Base-by-base conservation (phyloP, 2,888 invertebrate genomes). In the Zaprionus bogoriensis region DNA sequence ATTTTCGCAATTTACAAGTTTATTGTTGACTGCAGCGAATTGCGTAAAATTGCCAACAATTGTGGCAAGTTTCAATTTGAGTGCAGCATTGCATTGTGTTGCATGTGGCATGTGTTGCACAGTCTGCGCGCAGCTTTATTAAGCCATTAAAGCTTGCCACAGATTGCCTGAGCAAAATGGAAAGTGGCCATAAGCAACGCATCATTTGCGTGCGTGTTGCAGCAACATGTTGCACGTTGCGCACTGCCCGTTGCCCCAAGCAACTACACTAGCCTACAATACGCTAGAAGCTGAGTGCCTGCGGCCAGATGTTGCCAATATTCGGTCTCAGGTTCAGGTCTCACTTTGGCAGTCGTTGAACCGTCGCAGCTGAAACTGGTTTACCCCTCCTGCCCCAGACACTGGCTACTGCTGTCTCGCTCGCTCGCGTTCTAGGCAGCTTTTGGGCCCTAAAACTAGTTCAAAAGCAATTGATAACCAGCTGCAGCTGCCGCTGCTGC, bases 1-100 rank as follows among this genome's bases (percentile, higher is more conserved):
- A 41, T 41, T 41, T 41, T 41, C 45, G 75, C 67, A 77, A 77
- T 75, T 75, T 83, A 64, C 74, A 74, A 82, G 86, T 82, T 86
- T 86, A 79, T 77, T 77, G 82, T 80, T 86, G 84, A 81, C 84
- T 80, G 84, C 83, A 77, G 51, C 81, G 86, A 86, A 83, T 83
- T 83, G 86, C 87, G 84, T 86, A 80, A 86, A 83, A 83, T 83
- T 86, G 80, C 70, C 62, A 63, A 65, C 79, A 68, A 73, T 85
- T 82, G 85, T 76, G 71, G 80, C 67, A 71, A 82, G 86, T 80
- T 86, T 86, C 83, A 86, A 82, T 82, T 83, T 77, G n/a, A n/a
- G 70, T 59, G 32, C 32, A 36, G 9, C 17, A n/a, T n/a, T n/a
- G 3, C 14, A n/a, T 9, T 36, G 17, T 32, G 42, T 22, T 54